A percentile compares a stretch with the other conserved stretches of the same genome.
These are phyloP conservation scores for Lacerta agilis DNA, from an alignment of 2,797 vertebrate species.

Conservation along the genomic window DNA sequence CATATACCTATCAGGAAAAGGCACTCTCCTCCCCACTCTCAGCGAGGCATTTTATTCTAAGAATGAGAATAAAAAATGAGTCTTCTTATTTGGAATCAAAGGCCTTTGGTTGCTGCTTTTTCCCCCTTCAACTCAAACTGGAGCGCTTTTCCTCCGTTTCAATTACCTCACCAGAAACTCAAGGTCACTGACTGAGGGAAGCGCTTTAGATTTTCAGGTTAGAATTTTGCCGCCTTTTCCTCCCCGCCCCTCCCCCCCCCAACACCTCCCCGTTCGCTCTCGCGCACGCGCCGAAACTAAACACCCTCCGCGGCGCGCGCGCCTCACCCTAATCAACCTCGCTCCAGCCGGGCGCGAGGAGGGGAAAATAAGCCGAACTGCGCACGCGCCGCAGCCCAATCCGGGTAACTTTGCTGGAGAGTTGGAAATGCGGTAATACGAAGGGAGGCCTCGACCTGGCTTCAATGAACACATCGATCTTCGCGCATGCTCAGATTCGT, in stretches of 20 bases:
- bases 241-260: not conserved
- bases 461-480: no score
- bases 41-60: no score
- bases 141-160: not conserved
- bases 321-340: not conserved
- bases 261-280: not conserved
- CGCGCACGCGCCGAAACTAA: not conserved
- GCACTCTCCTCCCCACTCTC: no score
- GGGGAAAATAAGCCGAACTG: not conserved
- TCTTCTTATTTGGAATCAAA: not conserved
- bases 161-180: not conserved
- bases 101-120: not conserved
- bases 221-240: not conserved
- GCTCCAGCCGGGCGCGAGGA: no score
- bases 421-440: not conserved
- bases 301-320: not conserved
- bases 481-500: not conserved
- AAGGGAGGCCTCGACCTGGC: not conserved
- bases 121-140: accelerated
- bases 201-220: not conserved
- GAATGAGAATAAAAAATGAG: no score
- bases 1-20: not conserved
- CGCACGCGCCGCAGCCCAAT: not conserved
- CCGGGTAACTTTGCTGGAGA: no score
- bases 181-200: not conserved